Evolutionary conservation across 2,888 invertebrate genomes (phyloP).

Genomic region (Eubasilissa splendida): DNA sequence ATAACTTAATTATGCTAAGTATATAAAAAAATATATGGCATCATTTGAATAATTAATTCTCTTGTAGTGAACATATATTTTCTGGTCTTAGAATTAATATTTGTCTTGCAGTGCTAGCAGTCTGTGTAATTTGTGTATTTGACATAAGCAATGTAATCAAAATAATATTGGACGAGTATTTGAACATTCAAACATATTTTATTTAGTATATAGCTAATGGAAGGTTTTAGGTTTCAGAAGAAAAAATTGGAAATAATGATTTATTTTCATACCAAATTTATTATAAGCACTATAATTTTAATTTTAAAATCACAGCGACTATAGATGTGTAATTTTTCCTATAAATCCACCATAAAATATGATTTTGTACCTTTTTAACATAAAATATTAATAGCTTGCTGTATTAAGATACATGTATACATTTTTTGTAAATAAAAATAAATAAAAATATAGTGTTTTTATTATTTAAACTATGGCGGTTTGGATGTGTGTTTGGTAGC

Average conservation of each 20-base stretch:
- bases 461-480: background rate
- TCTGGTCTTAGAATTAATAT: slow-evolving; percentile 48
- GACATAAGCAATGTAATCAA: slow-evolving; percentile 45
- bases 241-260: slow-evolving; percentile 19
- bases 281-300: slow-evolving; percentile 32
- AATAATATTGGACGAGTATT: slow-evolving; percentile 19
- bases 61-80: slow-evolving; percentile 21
- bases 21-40: too few relatives aligned
- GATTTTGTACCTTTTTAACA: slow-evolving; percentile 39
- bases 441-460: slow-evolving; percentile 6
- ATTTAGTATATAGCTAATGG: background rate
- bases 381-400: slow-evolving; percentile 35
- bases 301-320: slow-evolving; percentile 21
- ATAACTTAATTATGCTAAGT: slow-evolving; percentile 4
- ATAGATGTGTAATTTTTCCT: slow-evolving; percentile 37
- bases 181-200: slow-evolving; percentile 13
- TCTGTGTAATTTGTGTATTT: slow-evolving; percentile 47
- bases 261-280: slow-evolving; percentile 31
- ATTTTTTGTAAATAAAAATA: slow-evolving; percentile 41
- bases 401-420: slow-evolving; percentile 36
- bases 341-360: slow-evolving; percentile 22
- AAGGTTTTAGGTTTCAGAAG: slow-evolving; percentile 4
- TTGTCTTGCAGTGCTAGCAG: slow-evolving; percentile 44
- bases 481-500: too few relatives aligned
- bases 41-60: too few relatives aligned